A percentile compares a stretch with the other conserved stretches of the same genome.
These are phyloP conservation scores for Streblospio benedicti DNA, from an alignment of 1,140 invertebrate genomes.

Conservation along the genomic window DNA sequence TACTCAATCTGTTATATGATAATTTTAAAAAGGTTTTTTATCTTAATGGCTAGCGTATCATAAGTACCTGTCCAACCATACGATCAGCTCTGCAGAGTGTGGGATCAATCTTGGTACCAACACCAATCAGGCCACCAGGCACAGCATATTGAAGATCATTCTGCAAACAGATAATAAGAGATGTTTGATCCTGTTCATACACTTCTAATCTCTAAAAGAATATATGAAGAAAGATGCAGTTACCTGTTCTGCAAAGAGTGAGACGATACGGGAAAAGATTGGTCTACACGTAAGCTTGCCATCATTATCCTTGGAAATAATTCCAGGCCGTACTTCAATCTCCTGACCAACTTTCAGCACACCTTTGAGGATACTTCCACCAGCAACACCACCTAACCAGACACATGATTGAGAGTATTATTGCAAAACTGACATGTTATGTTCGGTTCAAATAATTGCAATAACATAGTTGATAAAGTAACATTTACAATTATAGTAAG, in stretches of 20 bases:
- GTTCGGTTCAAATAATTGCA: too few species aligned
- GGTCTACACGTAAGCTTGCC: slow-evolving; percentile 92
- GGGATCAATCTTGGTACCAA: slow-evolving; percentile 98
- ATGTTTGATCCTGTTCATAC: too few species aligned
- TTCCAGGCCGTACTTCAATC: slow-evolving; percentile 81
- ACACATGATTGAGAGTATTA: too few species aligned
- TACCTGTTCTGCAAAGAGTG: slow-evolving; percentile 95
- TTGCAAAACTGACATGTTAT: too few species aligned
- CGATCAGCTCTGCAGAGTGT: slow-evolving; percentile 95
- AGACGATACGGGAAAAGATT: slow-evolving; percentile 93
- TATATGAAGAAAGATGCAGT: too few species aligned
- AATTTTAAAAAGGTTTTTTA: too few species aligned
- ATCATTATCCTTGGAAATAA: slow-evolving; percentile 92
- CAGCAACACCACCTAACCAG: slow-evolving; percentile 97
- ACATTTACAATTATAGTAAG: too few species aligned
- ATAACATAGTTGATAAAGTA: too few species aligned
- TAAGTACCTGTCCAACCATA: slow-evolving; percentile 95
- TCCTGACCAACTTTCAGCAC: slow-evolving; percentile 83
- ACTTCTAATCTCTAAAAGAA: too few species aligned
- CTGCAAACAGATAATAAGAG: too few species aligned
- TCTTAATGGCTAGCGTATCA: too few species aligned
- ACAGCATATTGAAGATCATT: slow-evolving; percentile 98
- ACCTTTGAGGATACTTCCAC: slow-evolving; percentile 92
- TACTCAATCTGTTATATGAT: too few species aligned
- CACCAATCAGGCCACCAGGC: slow-evolving; percentile 93